A percentile compares a stretch with the other conserved stretches of the same genome.
Conservation (phyloP, 2,113 vertebrate genomes). For the Halichoeres trimaculatus region DNA sequence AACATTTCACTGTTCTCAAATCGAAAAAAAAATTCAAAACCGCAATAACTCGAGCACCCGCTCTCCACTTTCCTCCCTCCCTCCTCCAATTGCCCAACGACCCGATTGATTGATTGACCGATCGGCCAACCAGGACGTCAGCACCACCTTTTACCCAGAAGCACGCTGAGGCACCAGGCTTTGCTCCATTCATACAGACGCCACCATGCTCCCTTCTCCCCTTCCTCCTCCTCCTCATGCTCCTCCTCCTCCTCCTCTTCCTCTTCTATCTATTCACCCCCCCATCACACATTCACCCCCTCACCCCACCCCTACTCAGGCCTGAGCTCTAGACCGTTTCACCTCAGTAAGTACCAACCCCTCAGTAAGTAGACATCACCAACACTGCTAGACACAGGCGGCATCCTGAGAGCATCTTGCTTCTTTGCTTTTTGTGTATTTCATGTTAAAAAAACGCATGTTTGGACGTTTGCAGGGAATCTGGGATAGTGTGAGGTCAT, state of each 20-base stretch:
- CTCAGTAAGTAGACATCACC: slow-evolving; percentile 80
- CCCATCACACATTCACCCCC: slow-evolving; percentile 81
- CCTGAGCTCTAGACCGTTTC: slow-evolving; percentile 79
- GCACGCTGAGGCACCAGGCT: slow-evolving; percentile 86
- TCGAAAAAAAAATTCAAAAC: slow-evolving; percentile 54
- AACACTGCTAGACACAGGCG: slow-evolving; percentile 55
- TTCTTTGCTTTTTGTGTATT: slow-evolving; percentile 50
- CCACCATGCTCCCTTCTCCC: slow-evolving; percentile 71
- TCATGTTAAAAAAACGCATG: slow-evolving; percentile 51
- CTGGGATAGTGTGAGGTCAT: background rate
- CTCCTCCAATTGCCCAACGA: slow-evolving; percentile 65
- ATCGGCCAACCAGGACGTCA: slow-evolving; percentile 79
- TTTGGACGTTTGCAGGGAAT: slow-evolving; percentile 5
- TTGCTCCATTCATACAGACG: slow-evolving; percentile 85
- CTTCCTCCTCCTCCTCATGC: slow-evolving; percentile 38
- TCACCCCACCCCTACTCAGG: slow-evolving; percentile 76
- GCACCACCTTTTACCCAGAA: slow-evolving; percentile 84
- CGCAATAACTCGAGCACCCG: slow-evolving; percentile 74
- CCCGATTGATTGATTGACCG: slow-evolving; percentile 70
- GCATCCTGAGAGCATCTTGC: slow-evolving; percentile 56
- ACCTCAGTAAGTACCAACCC: slow-evolving; percentile 84
- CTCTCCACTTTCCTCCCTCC: slow-evolving; percentile 79
- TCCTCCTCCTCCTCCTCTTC: slow-evolving; percentile 60
- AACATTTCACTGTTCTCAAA: slow-evolving; percentile 73
- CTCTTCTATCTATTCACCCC: slow-evolving; percentile 79